Evolutionary conservation across 2,888 invertebrate genomes (phyloP), one percentile per base, ranked within the genome.

Genomic region (Dasysyrphus albostriatus): DNA sequence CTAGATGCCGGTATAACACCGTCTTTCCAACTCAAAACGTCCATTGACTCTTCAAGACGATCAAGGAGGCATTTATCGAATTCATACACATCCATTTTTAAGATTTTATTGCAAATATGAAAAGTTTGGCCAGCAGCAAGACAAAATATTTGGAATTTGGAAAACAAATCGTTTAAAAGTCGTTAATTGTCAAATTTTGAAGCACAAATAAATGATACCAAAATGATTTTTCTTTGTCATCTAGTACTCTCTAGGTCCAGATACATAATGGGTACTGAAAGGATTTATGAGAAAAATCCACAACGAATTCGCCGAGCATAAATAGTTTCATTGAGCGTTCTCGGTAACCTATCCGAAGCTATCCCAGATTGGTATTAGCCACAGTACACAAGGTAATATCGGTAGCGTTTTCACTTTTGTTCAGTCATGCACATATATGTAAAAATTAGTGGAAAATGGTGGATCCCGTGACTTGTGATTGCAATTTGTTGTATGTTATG

Each of bases 1-100:
- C 93, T 92, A 0, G 94, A 93, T 0, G 93, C 93, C 5, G 94
- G 93, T 16, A 94, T 90, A 2, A 92, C 65, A 14, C 91, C 90
- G 10, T 91, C 92, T 51, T 91, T 92, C 83, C 91, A 91, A 0
- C 93, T 93, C 14, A 95, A 91, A n/a, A 95, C 93, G 58, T 93
- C 93, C 51, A 92, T 91, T 29, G 93, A 94, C 89, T 95, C 95
- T 39, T 93, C 90, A 2, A 94, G 90, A 54, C 95, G 93, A 88
- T 94, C 93, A 85, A 94, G 93, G 14, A 94, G 92, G 82, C 93
- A 94, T 90, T 95, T 95, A 90, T 95, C 94, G 89, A 94, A 95
- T 42, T 93, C 93, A 73, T 93, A 94, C 51, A 94, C 93, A 89
- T 94, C 94, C 95, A 95, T 95, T 90, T 88, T 74, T 32, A 5